Evolutionary conservation across 2,113 vertebrate species (phyloP).

Genomic region (Prunella fulvescens): DNA sequence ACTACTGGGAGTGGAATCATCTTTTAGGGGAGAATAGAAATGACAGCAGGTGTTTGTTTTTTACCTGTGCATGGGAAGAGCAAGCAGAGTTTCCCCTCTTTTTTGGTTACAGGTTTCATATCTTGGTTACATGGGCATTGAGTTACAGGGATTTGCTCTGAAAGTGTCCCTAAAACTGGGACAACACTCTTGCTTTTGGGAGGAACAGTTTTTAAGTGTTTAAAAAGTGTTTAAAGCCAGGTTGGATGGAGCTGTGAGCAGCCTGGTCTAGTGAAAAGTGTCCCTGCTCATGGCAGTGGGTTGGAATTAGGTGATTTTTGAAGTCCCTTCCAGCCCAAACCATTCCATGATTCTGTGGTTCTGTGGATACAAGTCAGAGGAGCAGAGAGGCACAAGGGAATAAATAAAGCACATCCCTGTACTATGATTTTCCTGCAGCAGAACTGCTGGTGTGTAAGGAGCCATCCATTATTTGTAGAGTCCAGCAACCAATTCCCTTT

Average conservation of each 20-base stretch:
- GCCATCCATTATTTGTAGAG: neutral
- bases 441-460: neutral
- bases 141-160: neutral
- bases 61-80: neutral
- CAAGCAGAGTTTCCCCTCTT: neutral
- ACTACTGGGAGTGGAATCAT: neutral
- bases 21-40: neutral
- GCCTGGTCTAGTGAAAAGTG: neutral
- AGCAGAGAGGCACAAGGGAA: neutral
- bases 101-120: neutral
- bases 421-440: neutral
- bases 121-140: neutral
- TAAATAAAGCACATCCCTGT: neutral
- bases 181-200: neutral
- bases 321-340: neutral
- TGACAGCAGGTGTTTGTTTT: neutral
- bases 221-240: neutral
- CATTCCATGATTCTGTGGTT: neutral
- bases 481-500: neutral
- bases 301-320: neutral
- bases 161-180: neutral
- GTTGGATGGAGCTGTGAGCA: neutral
- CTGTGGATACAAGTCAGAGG: neutral
- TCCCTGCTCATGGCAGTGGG: neutral
- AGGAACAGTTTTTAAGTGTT: neutral